Conservation (phyloP, 2,113 vertebrate species). For the Lepidothrix coronata region DNA sequence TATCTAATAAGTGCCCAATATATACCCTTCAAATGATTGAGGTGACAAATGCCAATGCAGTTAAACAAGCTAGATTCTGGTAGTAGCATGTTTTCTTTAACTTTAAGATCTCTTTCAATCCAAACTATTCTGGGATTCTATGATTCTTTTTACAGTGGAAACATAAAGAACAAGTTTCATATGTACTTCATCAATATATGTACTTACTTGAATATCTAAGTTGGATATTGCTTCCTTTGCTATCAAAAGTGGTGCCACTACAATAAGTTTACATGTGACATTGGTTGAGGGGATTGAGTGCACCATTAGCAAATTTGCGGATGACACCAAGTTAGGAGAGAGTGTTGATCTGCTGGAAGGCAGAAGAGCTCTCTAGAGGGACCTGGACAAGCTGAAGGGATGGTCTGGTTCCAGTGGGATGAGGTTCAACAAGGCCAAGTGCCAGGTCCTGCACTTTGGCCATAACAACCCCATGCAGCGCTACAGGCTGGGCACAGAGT, state of each 20-base stretch:
- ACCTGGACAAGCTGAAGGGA: no score
- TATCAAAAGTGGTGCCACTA: neutral
- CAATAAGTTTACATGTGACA: neutral
- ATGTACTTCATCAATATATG: neutral
- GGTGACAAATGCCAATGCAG: neutral
- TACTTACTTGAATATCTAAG: neutral
- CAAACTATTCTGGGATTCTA: neutral
- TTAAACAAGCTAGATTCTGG: neutral
- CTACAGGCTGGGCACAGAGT: no score
- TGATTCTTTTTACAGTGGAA: neutral
- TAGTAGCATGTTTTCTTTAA: neutral
- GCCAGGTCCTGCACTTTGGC: no score
- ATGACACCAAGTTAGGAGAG: no score
- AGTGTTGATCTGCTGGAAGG: no score
- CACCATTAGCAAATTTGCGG: no score
- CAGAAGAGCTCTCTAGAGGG: no score
- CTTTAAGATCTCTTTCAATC: neutral
- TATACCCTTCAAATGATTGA: neutral
- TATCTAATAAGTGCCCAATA: neutral
- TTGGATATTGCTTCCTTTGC: neutral
- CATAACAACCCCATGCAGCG: no score
- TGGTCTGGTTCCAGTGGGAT: no score
- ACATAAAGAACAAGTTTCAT: neutral
- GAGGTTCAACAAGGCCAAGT: no score
- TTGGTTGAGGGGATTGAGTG: no score